Base-by-base conservation (phyloP, 2,888 invertebrate genomes). In the Lasioglossum malachurum region DNA sequence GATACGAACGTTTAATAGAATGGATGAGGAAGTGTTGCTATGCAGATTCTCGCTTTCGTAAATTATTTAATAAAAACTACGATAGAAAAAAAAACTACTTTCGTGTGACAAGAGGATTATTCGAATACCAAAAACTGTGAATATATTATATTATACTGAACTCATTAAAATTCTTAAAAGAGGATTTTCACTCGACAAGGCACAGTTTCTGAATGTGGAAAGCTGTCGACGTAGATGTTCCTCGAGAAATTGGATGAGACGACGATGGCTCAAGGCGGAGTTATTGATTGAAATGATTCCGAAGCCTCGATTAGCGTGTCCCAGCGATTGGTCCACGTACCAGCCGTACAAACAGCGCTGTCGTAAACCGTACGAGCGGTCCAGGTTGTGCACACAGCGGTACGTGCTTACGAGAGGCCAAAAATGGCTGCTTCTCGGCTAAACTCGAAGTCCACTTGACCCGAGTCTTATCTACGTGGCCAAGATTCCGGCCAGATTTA, bases 391-490 rank as follows among this genome's bases (percentile, higher is more conserved):
- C 67, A 72, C 73, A 57, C 46, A 69, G 14, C n/a, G 60, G 69
- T 83, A 87, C 86, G 87, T 86, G 83, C 64, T 79, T 73, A 35
- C 64, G 69, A 23, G 53, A 57, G 67, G 46, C 78, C 69, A 79
- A 79, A 79, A 86, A 77, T 79, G 71, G 73, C 74, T 49, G 46
- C 35, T 76, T 57, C 64, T 76, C 60, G 81, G 69, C 23, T 71
- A 46, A n/a, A 86, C 60, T 77, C 76, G 76, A 71, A 72, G 60
- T 69, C 83, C 86, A 72, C 84, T 74, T 78, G 74, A 73, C 73
- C 83, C 73, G 64, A 35, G 41, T 75, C 83, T 89, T 90, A 89
- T 89, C 85, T 79, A 57, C 57, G 46, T 19, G 80, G 49, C 67
- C 69, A 77, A 80, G 86, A 74, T 67, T 69, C n/a, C 38, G 23